Evolutionary conservation across 2,113 vertebrate species (phyloP), one percentile per base, ranked within the genome.

Genomic region (Urocynchramus pylzowi): DNA sequence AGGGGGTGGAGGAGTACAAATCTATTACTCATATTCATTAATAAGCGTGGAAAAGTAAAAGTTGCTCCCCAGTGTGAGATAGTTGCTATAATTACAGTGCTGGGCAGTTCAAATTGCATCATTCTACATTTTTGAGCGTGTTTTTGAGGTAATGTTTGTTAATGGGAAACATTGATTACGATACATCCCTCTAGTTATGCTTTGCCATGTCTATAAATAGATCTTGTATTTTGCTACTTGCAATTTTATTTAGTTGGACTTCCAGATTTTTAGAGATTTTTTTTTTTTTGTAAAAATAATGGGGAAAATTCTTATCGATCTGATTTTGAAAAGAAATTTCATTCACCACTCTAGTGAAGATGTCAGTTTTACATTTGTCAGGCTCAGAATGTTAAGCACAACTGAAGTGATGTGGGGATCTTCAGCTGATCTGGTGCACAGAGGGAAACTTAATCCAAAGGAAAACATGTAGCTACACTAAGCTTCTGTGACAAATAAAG

Each of bases 11-110:
- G 39, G 68, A 93, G 85, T 82, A 88, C 33, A 89, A 90, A 92
- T 92, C 56, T 89, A 37, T 96, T 97, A 92, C 81, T 97, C 89
- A 91, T 87, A 90, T 61, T 80, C 83, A 87, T 96, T 96, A 96
- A 65, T 95, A 75, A 88, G 44, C 10, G 2, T 90, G 70, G 64
- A 92, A 95, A 97, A 96, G 76, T 74, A 91, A 70, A 73, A 81
- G 75, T 95, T 92, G 52, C 21, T 86, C 89, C 81, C 73, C 50
- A 56, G 47, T 84, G 75, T 75, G 86, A 88, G 67, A 65, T 64
- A 54, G 88, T 93, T 95, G 37, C 68, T 70, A 77, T 86, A 93
- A 97, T 97, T 95, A 82, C 23, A 71, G 49, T 84, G 28, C 70
- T 91, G 94, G 93, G 68, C 67, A 84, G 76, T 87, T 96, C 47